phyloP scores from a whole-genome alignment of 2,797 vertebrate genomes.

The Buphagus erythrorhynchus region DNA sequence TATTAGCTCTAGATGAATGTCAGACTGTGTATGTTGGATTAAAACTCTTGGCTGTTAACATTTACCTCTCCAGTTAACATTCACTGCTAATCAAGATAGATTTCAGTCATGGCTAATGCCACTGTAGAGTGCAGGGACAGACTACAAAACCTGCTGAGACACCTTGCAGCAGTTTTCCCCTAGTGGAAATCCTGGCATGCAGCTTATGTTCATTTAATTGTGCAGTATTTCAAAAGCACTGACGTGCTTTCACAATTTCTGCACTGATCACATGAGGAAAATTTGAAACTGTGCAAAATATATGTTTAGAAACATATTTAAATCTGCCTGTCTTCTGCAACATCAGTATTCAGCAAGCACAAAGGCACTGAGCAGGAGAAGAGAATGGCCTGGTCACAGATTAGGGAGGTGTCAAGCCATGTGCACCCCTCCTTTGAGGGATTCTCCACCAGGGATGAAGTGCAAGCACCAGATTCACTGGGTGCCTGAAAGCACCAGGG shows the following conservation, averaged over 20 bases:
- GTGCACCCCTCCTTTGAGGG: background rate
- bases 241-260: background rate
- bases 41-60: background rate
- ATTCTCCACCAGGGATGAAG: background rate
- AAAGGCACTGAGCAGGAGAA: background rate
- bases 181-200: background rate
- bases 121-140: background rate
- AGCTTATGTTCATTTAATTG: background rate
- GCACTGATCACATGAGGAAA: background rate
- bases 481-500: background rate
- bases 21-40: background rate
- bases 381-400: background rate
- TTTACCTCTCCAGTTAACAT: background rate
- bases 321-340: background rate
- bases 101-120: background rate
- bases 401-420: background rate
- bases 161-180: background rate
- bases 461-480: background rate
- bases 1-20: background rate
- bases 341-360: background rate
- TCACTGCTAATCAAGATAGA: background rate
- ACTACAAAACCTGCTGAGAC: background rate
- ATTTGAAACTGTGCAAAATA: background rate
- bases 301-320: background rate
- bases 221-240: background rate